phyloP scores from a whole-genome alignment of 2,113 vertebrate species.

The Xiphophorus maculatus region DNA sequence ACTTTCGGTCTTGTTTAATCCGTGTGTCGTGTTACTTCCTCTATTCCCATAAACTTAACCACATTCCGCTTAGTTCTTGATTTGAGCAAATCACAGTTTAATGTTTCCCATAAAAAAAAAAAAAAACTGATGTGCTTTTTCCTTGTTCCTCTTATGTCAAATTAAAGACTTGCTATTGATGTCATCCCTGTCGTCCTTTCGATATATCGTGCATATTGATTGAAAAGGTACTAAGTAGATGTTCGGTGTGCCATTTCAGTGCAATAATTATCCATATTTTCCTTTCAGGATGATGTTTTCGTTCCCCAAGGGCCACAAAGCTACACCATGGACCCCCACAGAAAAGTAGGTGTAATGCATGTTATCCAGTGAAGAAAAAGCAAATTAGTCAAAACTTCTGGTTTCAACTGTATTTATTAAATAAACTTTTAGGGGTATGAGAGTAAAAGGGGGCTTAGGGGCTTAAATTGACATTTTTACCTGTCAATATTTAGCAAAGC shows the following conservation, averaged over 20 bases:
- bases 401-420: no score
- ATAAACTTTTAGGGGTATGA: no score
- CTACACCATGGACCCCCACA: conserved; percentile 85
- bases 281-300: conserved; percentile 87
- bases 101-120: background rate
- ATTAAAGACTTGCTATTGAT: conserved; percentile 13
- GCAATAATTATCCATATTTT: conserved; percentile 16
- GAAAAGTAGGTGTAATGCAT: conserved; percentile 82
- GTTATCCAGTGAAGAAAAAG: no score
- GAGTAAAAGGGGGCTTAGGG: background rate
- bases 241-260: background rate
- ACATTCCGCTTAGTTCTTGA: conserved; percentile 9
- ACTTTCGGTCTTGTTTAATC: background rate
- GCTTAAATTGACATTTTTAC: background rate
- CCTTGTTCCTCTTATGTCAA: background rate
- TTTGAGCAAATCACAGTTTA: conserved; percentile 15
- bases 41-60: conserved; percentile 4
- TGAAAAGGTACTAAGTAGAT: background rate
- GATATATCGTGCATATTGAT: background rate
- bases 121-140: conserved; percentile 14
- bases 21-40: conserved; percentile 8
- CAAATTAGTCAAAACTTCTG: background rate
- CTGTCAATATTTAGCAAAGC: no score
- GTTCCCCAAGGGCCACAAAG: conserved; percentile 84
- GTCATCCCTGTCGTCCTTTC: background rate